Base-by-base conservation (phyloP, 2,113 vertebrate species). In the Malurus melanocephalus region DNA sequence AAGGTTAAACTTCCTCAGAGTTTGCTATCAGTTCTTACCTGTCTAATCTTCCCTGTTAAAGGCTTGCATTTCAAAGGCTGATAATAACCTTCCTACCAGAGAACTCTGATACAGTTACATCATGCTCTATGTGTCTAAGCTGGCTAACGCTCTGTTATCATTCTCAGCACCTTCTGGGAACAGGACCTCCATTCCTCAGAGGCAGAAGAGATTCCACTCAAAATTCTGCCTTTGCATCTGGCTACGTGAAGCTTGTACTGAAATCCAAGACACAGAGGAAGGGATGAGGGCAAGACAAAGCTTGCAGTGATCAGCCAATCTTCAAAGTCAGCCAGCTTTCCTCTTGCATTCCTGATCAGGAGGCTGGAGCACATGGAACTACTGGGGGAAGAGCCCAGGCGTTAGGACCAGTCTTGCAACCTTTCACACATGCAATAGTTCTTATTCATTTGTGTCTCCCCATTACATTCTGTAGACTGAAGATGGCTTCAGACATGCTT, bases 61-160 rank as follows among this genome's bases (percentile, higher is more conserved):
- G 59, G 21, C 76, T 90, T 87, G 77, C n/a, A 48, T 93, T 75
- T 90, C 59, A 21, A 76, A 89, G 78, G 59, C 27, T 62, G 48
- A 7, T 75, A 49, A 48, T 57, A 51, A 22, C 28, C 35, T 69
- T 72, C 51, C 46, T 62, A 35, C 45, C 38, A n/a, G 49, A 13
- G 40, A 32, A 5, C 14, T 43, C 2, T 75, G 84, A 72, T 85
- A 27, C 42, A 49, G 35, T 53, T 87, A 2, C 35, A 24, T 64
- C 59, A 45, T 1, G 1, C 51, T 91, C 80, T 13, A 2, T 32
- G 33, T 65, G 23, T 24, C 61, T 55, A 66, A 22, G 46, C 52
- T 55, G n/a, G 42, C 11, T 68, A 26, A n/a, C 4, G 11, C 11
- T 45, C 22, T 7, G 38, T 79, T 85, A 40, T 35, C 38, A 27